These are phyloP conservation scores for Sebastes hopkinsi DNA, from an alignment of 2,797 vertebrate genomes.

Conservation along the genomic window DNA sequence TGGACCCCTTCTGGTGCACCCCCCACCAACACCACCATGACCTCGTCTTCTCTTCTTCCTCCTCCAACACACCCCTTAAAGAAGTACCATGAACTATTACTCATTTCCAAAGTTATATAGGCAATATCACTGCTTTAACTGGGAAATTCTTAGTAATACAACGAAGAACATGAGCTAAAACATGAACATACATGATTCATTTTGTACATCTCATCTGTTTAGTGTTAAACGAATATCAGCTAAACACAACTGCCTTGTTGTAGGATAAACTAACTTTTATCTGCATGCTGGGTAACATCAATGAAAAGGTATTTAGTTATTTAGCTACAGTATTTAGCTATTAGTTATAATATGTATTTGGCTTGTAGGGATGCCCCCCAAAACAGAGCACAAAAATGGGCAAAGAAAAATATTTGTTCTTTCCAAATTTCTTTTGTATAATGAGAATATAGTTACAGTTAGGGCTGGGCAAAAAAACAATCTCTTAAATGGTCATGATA, in stretches of 20 bases:
- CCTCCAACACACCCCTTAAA: not conserved
- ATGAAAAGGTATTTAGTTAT: not conserved
- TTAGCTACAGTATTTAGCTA: no score
- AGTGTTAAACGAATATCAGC: not conserved
- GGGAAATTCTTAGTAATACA: not conserved
- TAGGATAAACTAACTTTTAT: not conserved
- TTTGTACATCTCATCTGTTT: not conserved
- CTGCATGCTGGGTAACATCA: not conserved
- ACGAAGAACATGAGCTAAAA: not conserved
- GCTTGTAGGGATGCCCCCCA: no score
- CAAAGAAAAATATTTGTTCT: not conserved
- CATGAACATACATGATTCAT: not conserved
- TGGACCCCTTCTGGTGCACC: constrained; percentile 56
- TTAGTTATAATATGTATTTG: no score
- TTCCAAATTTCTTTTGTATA: not conserved
- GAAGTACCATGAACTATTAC: not conserved
- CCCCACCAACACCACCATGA: not conserved
- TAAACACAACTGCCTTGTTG: not conserved
- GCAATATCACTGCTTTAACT: not conserved
- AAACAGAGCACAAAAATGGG: no score
- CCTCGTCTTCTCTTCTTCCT: not conserved
- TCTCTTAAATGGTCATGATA: fast-evolving
- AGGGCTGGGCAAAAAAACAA: fast-evolving
- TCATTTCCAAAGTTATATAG: not conserved
- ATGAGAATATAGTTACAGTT: not conserved